These are phyloP conservation scores for Liasis olivaceus DNA, from an alignment of 2,797 vertebrate species.

Conservation along the genomic window DNA sequence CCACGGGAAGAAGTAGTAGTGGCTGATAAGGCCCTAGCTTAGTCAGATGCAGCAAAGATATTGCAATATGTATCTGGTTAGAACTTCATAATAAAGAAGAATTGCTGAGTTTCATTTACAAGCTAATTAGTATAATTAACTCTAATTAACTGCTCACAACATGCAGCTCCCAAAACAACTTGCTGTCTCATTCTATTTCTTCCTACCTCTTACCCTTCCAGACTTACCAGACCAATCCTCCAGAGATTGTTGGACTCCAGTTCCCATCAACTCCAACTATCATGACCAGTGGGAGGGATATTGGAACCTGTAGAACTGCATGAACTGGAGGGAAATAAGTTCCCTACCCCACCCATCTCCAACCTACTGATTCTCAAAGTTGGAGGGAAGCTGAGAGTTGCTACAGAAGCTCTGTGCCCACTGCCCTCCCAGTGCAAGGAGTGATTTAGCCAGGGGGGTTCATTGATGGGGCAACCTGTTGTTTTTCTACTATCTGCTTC, in stretches of 20 bases:
- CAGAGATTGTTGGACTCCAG: background rate
- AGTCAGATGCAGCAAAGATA: slow-evolving; percentile 49
- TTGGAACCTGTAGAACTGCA: background rate
- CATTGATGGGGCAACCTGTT: background rate
- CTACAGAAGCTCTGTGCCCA: background rate
- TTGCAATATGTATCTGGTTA: slow-evolving; percentile 79
- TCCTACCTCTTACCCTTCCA: background rate
- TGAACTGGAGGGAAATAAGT: background rate
- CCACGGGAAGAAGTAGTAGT: background rate
- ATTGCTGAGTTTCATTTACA: slow-evolving; percentile 82
- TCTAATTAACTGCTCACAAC: slow-evolving; percentile 84
- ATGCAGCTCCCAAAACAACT: slow-evolving; percentile 64
- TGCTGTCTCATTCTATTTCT: slow-evolving; percentile 11
- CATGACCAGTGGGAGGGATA: background rate
- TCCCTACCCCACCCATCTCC: no score
- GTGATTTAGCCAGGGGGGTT: background rate
- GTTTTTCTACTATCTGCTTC: background rate
- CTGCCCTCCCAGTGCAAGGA: background rate
- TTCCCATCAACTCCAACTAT: background rate
- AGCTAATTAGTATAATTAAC: slow-evolving; percentile 88
- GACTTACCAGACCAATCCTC: background rate
- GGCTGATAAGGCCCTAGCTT: background rate
- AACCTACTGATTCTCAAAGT: background rate
- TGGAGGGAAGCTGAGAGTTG: background rate
- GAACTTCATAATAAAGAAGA: slow-evolving; percentile 60